A percentile compares a stretch with the other conserved stretches of the same genome.
Conservation (phyloP, 2,113 vertebrate genomes). For the Eolophus roseicapilla region DNA sequence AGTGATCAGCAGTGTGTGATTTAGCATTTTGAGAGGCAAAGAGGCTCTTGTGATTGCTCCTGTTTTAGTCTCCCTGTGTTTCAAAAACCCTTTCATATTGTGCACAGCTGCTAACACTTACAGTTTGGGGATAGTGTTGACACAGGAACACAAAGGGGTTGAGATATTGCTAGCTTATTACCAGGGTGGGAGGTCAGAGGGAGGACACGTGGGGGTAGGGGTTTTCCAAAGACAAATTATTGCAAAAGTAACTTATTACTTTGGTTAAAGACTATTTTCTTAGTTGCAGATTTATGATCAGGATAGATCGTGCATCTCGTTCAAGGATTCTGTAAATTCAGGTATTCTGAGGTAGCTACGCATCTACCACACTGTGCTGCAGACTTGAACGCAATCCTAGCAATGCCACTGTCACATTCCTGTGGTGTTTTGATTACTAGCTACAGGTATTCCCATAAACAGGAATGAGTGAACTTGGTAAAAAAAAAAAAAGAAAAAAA, state of each 20-base stretch:
- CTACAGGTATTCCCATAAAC: background rate
- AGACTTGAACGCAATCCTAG: background rate
- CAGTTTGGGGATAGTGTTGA: slow-evolving; percentile 59
- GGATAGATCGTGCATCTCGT: background rate
- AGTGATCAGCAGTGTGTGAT: slow-evolving; percentile 49
- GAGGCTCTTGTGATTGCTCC: slow-evolving; percentile 54
- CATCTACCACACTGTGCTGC: background rate
- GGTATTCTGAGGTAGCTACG: background rate
- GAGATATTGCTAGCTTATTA: slow-evolving; percentile 47
- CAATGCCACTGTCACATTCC: background rate
- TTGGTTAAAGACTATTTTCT: background rate
- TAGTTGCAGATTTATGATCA: slow-evolving; percentile 12
- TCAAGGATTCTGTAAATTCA: background rate
- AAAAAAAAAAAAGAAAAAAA: too few species aligned
- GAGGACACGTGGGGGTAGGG: background rate
- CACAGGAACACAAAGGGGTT: slow-evolving; percentile 49
- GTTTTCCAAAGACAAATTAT: slow-evolving; percentile 3
- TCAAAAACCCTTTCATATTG: slow-evolving; percentile 38
- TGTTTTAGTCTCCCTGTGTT: background rate
- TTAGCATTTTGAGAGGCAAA: slow-evolving; percentile 59
- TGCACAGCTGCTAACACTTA: slow-evolving; percentile 64
- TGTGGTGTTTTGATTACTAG: background rate
- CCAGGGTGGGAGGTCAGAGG: slow-evolving; percentile 34
- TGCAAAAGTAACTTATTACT: background rate
- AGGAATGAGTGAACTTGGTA: background rate